Percentiles rank a stretch among this genome's conserved stretches.
Conservation (phyloP, 2,113 vertebrate genomes). For the Onychostruthus taczanowskii region DNA sequence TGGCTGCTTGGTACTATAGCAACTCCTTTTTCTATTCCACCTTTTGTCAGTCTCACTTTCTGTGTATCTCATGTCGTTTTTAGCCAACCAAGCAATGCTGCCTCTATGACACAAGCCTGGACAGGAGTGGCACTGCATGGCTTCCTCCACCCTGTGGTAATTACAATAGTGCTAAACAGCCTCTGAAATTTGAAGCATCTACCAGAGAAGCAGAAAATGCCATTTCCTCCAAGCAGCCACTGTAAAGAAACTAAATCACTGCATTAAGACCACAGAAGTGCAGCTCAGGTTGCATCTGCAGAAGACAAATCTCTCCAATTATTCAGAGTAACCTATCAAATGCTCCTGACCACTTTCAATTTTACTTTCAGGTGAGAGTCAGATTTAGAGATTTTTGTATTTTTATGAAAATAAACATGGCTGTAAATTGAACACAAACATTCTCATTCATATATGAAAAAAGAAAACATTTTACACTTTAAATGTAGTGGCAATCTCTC, state of each 20-base stretch:
- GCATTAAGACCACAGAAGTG: constrained; percentile 47
- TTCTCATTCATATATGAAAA: background rate
- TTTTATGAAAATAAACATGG: background rate
- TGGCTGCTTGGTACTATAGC: background rate
- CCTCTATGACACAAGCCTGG: rapidly evolving
- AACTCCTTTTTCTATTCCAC: background rate
- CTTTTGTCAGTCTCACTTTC: background rate
- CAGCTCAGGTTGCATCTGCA: constrained; percentile 20
- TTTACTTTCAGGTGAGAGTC: background rate
- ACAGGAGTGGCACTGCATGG: background rate
- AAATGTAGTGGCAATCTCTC: background rate
- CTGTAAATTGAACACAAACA: background rate
- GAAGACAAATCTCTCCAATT: constrained; percentile 36
- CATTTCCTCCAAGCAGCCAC: constrained; percentile 10
- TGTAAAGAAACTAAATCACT: constrained; percentile 4
- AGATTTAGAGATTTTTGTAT: background rate
- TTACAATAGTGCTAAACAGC: background rate
- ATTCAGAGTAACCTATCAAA: constrained; percentile 12
- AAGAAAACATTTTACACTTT: background rate
- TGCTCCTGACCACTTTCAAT: constrained; percentile 23
- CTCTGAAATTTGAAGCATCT: constrained; percentile 38
- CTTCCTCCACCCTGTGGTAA: background rate
- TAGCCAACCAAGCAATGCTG: background rate
- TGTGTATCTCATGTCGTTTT: background rate
- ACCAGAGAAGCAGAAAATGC: constrained; percentile 38